Evolutionary conservation across 2,797 vertebrate genomes (phyloP).

Genomic region (Tragelaphus eurycerus): DNA sequence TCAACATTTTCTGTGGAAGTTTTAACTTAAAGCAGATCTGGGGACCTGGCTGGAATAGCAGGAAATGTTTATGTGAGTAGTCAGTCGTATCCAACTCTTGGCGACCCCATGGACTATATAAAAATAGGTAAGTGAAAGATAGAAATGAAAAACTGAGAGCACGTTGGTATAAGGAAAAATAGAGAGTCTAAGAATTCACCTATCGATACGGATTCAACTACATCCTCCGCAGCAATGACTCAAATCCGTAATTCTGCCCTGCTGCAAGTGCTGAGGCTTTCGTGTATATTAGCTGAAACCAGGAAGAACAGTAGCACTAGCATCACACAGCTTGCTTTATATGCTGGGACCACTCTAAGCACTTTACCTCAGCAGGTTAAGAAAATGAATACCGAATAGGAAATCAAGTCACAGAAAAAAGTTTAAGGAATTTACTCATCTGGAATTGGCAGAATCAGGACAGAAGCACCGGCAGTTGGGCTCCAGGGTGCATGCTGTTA

Average conservation of each 20-base stretch:
- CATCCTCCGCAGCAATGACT: background rate
- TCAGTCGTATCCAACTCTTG: background rate
- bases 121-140: background rate
- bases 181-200: background rate
- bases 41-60: background rate
- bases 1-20: background rate
- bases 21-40: background rate
- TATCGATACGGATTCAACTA: background rate
- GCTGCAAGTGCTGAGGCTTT: background rate
- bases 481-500: background rate
- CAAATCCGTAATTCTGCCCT: background rate
- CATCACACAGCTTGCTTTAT: background rate
- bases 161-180: background rate
- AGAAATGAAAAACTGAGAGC: background rate
- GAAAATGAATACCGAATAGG: background rate
- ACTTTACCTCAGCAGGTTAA: background rate
- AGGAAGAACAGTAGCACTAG: background rate
- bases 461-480: background rate
- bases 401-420: background rate
- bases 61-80: background rate
- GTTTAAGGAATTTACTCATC: background rate
- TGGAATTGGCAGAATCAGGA: background rate
- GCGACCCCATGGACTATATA: accelerated
- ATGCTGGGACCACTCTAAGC: background rate
- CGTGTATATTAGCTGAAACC: background rate